These are phyloP conservation scores for Carollia perspicillata DNA, from an alignment of 2,113 vertebrate genomes.

Conservation along the genomic window DNA sequence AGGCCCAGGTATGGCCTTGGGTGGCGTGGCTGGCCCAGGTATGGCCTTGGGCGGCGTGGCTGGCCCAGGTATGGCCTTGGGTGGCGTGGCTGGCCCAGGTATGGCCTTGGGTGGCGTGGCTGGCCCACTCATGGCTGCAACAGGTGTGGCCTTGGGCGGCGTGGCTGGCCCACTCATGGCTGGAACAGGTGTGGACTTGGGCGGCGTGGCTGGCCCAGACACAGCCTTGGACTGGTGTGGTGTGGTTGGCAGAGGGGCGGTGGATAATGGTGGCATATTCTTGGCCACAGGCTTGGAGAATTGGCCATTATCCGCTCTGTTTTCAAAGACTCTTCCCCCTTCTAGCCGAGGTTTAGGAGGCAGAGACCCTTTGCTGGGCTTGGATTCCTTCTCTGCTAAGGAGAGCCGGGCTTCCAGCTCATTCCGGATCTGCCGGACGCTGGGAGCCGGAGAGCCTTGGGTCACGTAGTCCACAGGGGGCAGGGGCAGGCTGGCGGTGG, in stretches of 20 bases:
- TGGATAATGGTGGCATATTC: background rate
- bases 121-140: background rate
- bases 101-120: background rate
- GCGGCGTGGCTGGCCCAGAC: background rate
- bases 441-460: background rate
- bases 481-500: background rate
- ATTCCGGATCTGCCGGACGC: conserved; percentile 75
- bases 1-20: background rate
- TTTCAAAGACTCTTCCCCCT: conserved; percentile 38
- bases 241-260: background rate
- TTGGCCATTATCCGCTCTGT: background rate
- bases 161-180: background rate
- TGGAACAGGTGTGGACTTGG: background rate
- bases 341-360: conserved; percentile 69
- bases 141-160: background rate
- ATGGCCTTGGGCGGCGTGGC: background rate
- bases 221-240: background rate
- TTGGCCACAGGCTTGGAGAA: conserved; percentile 44
- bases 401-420: conserved; percentile 83
- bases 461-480: background rate
- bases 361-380: conserved; percentile 19
- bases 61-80: background rate
- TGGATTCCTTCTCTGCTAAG: conserved; percentile 73
- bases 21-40: background rate
- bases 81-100: background rate